These are phyloP conservation scores for Python bivittatus DNA, from an alignment of 2,113 vertebrate species.

Conservation along the genomic window DNA sequence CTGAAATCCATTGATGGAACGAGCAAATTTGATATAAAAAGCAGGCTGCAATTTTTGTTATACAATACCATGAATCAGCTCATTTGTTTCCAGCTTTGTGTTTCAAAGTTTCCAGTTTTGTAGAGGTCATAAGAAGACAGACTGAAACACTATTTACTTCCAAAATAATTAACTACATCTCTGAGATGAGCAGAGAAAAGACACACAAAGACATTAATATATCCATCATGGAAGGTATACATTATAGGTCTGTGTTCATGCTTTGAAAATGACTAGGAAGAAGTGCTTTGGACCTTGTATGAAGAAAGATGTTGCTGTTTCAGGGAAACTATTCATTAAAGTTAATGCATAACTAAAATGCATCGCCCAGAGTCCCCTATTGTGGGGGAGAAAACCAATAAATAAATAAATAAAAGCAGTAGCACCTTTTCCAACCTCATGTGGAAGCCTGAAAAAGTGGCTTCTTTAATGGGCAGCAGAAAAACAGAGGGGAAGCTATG, in stretches of 20 bases:
- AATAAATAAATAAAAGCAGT: too few relatives aligned
- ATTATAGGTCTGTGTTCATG: not conserved
- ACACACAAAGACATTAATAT: not conserved
- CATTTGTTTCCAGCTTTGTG: not conserved
- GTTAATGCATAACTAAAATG: too few relatives aligned
- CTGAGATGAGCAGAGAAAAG: not conserved
- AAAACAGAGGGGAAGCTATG: not conserved
- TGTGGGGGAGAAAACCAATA: too few relatives aligned
- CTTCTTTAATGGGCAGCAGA: not conserved
- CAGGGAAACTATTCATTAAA: not conserved
- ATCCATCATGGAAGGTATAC: not conserved
- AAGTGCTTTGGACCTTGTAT: not conserved
- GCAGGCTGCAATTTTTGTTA: not conserved
- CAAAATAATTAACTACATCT: not conserved
- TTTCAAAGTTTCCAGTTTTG: not conserved
- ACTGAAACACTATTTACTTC: slow-evolving; percentile 2
- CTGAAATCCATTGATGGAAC: not conserved
- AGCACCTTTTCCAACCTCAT: too few relatives aligned
- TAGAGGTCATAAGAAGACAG: not conserved
- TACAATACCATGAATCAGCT: not conserved
- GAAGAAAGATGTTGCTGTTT: not conserved
- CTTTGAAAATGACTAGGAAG: not conserved
- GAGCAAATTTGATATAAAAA: not conserved
- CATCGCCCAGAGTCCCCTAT: too few relatives aligned
- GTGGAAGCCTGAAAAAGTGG: not conserved